phyloP scores from a whole-genome alignment of 2,888 invertebrate species.

The Oegoconia quadripuncta region DNA sequence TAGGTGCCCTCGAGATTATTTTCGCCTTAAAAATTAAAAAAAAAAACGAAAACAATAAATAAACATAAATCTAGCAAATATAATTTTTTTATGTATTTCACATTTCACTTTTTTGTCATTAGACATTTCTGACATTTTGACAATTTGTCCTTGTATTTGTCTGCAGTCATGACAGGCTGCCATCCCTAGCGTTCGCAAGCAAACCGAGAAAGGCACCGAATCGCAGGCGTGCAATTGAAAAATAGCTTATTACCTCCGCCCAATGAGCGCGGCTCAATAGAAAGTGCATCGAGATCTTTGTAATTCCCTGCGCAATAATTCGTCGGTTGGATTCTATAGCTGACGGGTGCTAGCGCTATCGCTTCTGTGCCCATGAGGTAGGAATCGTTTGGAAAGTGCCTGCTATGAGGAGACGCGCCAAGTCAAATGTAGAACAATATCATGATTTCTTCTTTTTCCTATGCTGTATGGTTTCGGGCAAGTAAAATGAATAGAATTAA shows the following conservation, averaged over 20 bases:
- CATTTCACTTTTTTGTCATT: too few species aligned
- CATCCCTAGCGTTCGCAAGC: constrained; percentile 18
- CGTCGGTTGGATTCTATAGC: constrained; percentile 35
- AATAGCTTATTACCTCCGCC: constrained; percentile 46
- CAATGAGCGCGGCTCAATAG: constrained; percentile 40
- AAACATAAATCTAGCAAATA: too few species aligned
- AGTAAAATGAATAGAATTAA: too few species aligned
- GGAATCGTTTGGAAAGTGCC: not conserved
- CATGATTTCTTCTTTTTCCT: too few species aligned
- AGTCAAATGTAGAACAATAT: not conserved
- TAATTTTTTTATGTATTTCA: too few species aligned
- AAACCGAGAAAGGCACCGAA: constrained; percentile 36
- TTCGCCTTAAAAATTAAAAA: too few species aligned
- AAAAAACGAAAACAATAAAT: too few species aligned
- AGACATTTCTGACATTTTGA: too few species aligned
- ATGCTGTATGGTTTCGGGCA: too few species aligned
- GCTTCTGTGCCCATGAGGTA: constrained; percentile 27
- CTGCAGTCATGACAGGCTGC: not conserved
- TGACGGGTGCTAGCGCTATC: constrained; percentile 35
- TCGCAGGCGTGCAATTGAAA: constrained; percentile 43
- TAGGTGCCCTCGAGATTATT: too few species aligned
- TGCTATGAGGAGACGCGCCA: not conserved
- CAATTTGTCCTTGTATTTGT: too few species aligned
- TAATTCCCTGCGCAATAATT: constrained; percentile 49
- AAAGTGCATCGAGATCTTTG: constrained; percentile 53